Conservation (phyloP, 2,888 invertebrate genomes). For the Cataglyphis livida region DNA sequence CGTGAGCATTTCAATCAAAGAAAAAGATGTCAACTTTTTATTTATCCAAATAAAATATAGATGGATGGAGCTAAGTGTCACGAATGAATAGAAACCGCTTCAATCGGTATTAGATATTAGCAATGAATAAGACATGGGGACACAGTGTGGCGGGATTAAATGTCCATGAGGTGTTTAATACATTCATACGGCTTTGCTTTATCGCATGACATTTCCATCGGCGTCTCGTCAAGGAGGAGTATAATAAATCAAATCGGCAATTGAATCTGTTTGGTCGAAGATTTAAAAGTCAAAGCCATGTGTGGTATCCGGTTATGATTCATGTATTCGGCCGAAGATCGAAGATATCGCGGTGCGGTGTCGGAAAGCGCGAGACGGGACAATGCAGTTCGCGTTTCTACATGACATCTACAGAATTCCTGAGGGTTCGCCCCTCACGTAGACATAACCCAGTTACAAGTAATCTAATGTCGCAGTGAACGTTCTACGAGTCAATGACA, state of each 20-base stretch:
- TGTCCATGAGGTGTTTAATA: slow-evolving; percentile 8
- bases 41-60: neutral
- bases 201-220: slow-evolving; percentile 45
- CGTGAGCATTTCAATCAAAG: slow-evolving; percentile 38
- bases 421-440: slow-evolving; percentile 20
- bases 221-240: slow-evolving; percentile 42
- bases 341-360: slow-evolving; percentile 23
- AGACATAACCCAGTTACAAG: slow-evolving; percentile 45
- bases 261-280: slow-evolving; percentile 29
- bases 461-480: slow-evolving; percentile 29
- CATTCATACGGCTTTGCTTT: slow-evolving; percentile 25
- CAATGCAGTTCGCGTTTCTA: slow-evolving; percentile 39
- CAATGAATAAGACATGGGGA: slow-evolving; percentile 13
- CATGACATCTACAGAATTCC: slow-evolving; percentile 42
- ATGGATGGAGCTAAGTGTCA: neutral
- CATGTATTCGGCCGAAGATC: slow-evolving; percentile 49
- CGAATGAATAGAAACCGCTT: neutral
- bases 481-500: slow-evolving; percentile 41
- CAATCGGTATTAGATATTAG: slow-evolving; percentile 31
- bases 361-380: slow-evolving; percentile 28
- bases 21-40: neutral
- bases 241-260: slow-evolving; percentile 54
- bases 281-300: slow-evolving; percentile 47
- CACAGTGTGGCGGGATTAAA: slow-evolving; percentile 19
- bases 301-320: slow-evolving; percentile 49